Base-by-base conservation (phyloP, 1,140 invertebrate species). In the Riptortus pedestris region DNA sequence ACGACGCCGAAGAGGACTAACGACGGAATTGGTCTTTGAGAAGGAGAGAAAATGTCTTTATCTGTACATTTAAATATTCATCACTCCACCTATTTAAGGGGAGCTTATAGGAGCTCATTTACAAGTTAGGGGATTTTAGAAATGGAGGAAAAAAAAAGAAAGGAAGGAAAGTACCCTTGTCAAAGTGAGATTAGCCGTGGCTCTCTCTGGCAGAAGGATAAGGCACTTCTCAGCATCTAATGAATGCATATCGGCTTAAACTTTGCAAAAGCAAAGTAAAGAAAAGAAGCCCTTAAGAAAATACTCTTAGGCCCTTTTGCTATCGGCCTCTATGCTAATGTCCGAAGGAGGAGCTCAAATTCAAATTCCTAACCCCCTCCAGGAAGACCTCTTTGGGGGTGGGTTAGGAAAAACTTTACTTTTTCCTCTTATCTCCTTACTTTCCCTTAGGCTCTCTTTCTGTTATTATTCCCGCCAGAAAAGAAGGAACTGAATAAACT, bases 81-180 rank as follows among this genome's bases (percentile, higher is more conserved):
- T 55, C 62, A 64, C 26, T n/a, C 33, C n/a, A 31, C 48, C 62
- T 64, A 64, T 64, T 64, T 64, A 62, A 48, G 43, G 62, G 62
- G 52, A 33, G 45, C 45, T 64, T 64, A 64, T 64, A 57, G 45
- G 27, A 33, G 48, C 62, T 64, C 62, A 64, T 64, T 64, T 64
- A 64, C 62, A 64, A 57, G 62, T 64, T 64, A 33, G 62, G 52
- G 52, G 62, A 57, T 64, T 64, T 51, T n/a, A n/a, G n/a, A n/a
- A n/a, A n/a, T n/a, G n/a, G n/a, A n/a, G n/a, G n/a, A n/a, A n/a
- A n/a, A n/a, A n/a, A n/a, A n/a, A n/a, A n/a, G n/a, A n/a, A n/a
- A n/a, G n/a, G 60, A 60, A 26, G 43, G 28, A 64, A 64, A 64
- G 62, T 55, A 33, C 47, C 43, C 47, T 64, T 64, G 62, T 64